Evolutionary conservation across 2,113 vertebrate genomes (phyloP), one percentile per base, ranked within the genome.

Genomic region (Pardalotus punctatus): DNA sequence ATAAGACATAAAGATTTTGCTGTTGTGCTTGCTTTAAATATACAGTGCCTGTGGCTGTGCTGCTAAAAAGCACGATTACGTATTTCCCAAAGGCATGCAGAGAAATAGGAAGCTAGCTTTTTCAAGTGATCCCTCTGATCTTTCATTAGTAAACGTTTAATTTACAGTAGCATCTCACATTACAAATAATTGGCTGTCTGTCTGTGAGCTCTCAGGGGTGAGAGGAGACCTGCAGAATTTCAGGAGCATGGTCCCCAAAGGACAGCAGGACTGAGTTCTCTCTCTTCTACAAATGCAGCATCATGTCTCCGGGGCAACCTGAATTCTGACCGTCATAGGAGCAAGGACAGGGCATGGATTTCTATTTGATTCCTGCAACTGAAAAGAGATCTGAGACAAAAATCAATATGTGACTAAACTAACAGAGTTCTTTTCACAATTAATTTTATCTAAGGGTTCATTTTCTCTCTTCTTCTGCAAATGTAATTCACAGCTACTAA

Each of bases 171-270:
- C 64, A 71, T 8, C 94, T 47, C 72, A 2, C 76, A 86, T 97
- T 97, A 94, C 95, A 97, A 97, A 84, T 85, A 82, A 36, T 94
- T 85, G 90, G 19, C 84, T 93, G 67, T 11, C 77, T 90, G 14
- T n/a, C 62, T 93, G 51, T 10, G 2, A 79, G 16, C 69, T 97
- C 81, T 54, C 5, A 4, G 53, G 79, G 73, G 74, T 95, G 81
- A 66, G 73, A 90, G 50, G 25, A 84, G 61, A 76, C 33, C 51
- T 8, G 35, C 25, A 54, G 48, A 91, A 97, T 86, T 94, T 94
- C 10, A 24, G 43, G 67, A 92, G 60, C 9, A 6, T 8, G 2
- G 51, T 88, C 85, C 92, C 79, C 6, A 5, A 92, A 95, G 90
- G 58, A 56, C 23, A 31, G 42, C 5, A 11, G 83, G 20, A 27